A percentile compares a stretch with the other conserved stretches of the same genome.
Conservation (phyloP, 2,797 vertebrate species). For the Artibeus jamaicensis region DNA sequence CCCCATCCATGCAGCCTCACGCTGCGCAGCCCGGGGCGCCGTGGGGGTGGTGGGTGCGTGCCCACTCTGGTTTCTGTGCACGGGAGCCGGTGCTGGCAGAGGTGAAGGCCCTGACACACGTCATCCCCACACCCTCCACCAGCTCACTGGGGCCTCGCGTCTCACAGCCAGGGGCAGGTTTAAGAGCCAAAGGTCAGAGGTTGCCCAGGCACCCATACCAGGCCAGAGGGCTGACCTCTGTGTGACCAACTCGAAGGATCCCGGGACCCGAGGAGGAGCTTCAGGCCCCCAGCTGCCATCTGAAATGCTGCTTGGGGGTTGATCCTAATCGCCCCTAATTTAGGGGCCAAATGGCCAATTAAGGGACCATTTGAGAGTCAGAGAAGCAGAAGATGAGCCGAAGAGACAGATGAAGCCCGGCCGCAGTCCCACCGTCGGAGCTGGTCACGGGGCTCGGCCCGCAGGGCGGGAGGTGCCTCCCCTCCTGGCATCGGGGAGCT, state of each 20-base stretch:
- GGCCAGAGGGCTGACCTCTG: constrained; percentile 76
- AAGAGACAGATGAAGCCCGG: constrained; percentile 58
- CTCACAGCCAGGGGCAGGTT: constrained; percentile 44
- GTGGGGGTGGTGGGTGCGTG: not conserved
- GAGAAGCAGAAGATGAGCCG: constrained; percentile 76
- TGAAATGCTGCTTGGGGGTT: constrained; percentile 69
- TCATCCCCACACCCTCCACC: accelerated
- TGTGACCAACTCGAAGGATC: constrained; percentile 78
- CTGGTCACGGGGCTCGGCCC: not conserved
- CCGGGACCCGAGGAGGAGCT: constrained; percentile 44
- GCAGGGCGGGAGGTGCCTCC: not conserved
- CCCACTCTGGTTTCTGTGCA: accelerated
- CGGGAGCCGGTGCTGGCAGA: accelerated
- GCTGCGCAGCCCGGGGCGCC: accelerated
- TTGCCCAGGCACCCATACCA: constrained; percentile 73
- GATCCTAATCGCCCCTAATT: constrained; percentile 82
- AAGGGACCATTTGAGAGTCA: constrained; percentile 79
- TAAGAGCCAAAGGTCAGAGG: constrained; percentile 75
- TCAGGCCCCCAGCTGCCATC: constrained; percentile 70
- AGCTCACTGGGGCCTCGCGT: accelerated
- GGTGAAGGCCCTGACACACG: accelerated
- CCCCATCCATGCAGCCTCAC: accelerated
- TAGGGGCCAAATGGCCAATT: constrained; percentile 80
- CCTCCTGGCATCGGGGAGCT: not conserved
- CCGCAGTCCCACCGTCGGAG: accelerated